Evolutionary conservation across 2,113 vertebrate genomes (phyloP).

Genomic region (Phaethornis superciliosus): DNA sequence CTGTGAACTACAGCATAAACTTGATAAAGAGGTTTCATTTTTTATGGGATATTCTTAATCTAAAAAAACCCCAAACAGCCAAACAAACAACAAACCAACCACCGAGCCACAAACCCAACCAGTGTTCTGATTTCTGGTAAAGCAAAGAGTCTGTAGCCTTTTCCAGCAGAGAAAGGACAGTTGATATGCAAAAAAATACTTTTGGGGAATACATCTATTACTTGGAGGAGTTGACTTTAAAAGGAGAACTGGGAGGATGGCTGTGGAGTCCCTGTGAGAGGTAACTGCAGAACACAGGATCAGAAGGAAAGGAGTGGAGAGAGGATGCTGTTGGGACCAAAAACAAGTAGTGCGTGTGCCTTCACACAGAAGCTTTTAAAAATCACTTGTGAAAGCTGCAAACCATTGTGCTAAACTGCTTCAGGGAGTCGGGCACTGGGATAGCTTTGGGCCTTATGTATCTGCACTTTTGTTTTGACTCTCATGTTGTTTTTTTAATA

Average conservation of each 20-base stretch:
- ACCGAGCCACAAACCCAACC: not conserved
- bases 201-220: not conserved
- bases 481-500: not conserved
- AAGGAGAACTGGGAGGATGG: not conserved
- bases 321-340: not conserved
- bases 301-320: not conserved
- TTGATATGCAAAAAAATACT: not conserved
- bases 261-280: not conserved
- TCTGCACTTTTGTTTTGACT: not conserved
- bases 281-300: not conserved
- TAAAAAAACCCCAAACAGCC: too few species aligned
- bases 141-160: not conserved
- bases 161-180: not conserved
- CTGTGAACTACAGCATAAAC: not conserved
- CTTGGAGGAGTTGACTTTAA: not conserved
- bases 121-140: not conserved
- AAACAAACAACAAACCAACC: not conserved
- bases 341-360: too few species aligned
- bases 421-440: accelerated
- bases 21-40: not conserved
- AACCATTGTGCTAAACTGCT: not conserved
- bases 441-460: not conserved
- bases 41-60: not conserved
- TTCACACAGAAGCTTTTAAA: not conserved
- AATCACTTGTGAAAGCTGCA: not conserved